phyloP scores from a whole-genome alignment of 2,113 vertebrate species.

The Pantherophis guttatus region DNA sequence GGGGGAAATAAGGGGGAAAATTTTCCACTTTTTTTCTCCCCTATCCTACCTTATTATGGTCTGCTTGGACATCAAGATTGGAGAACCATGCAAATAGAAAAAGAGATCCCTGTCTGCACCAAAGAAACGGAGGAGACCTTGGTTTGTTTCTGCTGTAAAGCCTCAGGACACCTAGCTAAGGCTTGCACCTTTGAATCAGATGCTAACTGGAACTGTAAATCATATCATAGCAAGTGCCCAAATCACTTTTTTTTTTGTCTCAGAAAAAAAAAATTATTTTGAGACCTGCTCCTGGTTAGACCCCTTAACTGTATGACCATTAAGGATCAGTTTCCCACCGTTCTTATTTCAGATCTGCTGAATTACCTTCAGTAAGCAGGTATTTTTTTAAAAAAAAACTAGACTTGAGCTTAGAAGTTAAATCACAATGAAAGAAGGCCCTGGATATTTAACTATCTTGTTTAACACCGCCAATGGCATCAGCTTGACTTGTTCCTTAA shows the following conservation, averaged over 20 bases:
- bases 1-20: background rate
- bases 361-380: background rate
- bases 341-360: background rate
- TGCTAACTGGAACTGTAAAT: background rate
- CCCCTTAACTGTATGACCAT: background rate
- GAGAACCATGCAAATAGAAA: background rate
- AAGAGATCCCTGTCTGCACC: background rate
- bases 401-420: background rate
- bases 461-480: background rate
- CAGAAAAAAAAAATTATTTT: background rate
- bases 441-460: background rate
- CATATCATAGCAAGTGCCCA: no score
- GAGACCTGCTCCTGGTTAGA: background rate
- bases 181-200: background rate
- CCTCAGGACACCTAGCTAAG: background rate
- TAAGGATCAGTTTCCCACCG: background rate
- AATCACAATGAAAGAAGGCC: background rate
- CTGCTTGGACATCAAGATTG: background rate
- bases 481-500: background rate
- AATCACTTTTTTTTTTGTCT: background rate
- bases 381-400: background rate
- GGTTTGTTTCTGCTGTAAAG: background rate
- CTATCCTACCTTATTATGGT: background rate
- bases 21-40: background rate
- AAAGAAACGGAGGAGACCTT: background rate